Evolutionary conservation across 2,888 invertebrate species (phyloP).

Genomic region (Synergus itoensis): DNA sequence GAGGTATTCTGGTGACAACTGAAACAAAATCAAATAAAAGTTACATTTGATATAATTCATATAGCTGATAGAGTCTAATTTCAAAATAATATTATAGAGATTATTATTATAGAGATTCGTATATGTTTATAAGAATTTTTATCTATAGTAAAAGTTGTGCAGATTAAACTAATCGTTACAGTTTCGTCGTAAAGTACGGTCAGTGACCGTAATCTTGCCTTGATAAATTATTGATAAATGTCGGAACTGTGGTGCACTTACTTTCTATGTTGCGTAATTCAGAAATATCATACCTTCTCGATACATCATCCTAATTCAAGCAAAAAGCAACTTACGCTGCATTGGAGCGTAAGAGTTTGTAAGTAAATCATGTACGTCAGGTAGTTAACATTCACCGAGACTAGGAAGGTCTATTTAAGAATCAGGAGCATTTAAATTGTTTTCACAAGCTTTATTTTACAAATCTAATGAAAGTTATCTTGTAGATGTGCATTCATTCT

Average conservation of each 20-base stretch:
- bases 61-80: no score
- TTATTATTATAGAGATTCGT: no score
- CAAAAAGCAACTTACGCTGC: slow-evolving; percentile 42
- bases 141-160: neutral
- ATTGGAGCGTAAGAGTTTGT: slow-evolving; percentile 29
- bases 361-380: slow-evolving; percentile 37
- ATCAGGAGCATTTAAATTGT: slow-evolving; percentile 25
- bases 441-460: slow-evolving; percentile 51
- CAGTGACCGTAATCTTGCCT: slow-evolving; percentile 42
- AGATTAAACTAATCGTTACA: slow-evolving; percentile 17
- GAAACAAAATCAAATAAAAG: slow-evolving; percentile 53
- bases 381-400: slow-evolving; percentile 29
- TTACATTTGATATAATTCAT: neutral
- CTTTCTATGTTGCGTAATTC: slow-evolving; percentile 43
- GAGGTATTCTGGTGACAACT: slow-evolving; percentile 73
- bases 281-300: slow-evolving; percentile 39
- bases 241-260: slow-evolving; percentile 9
- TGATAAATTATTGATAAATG: slow-evolving; percentile 46
- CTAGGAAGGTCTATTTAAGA: slow-evolving; percentile 35
- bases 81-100: no score
- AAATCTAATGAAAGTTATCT: slow-evolving; percentile 53
- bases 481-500: slow-evolving; percentile 12
- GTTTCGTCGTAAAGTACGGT: slow-evolving; percentile 21
- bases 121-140: no score
- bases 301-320: slow-evolving; percentile 48